A percentile compares a stretch with the other conserved stretches of the same genome.
Conservation (phyloP, 1,140 invertebrate genomes). For the Atta cephalotes region DNA sequence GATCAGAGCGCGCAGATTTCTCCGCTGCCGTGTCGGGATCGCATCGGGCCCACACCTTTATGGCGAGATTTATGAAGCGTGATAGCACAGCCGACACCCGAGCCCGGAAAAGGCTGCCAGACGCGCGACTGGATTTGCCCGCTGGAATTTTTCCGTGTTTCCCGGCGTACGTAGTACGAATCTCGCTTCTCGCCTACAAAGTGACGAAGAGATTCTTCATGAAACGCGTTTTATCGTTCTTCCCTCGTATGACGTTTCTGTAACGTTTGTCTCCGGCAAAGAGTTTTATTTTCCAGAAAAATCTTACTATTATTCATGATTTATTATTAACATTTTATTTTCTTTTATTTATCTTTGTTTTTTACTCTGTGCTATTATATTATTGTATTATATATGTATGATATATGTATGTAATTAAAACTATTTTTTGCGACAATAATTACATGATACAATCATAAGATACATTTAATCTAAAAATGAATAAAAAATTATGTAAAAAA, state of each 20-base stretch:
- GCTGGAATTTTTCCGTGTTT: conserved; percentile 53
- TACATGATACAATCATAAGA: background rate
- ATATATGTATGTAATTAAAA: background rate
- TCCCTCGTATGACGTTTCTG: background rate
- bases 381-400: background rate
- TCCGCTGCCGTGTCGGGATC: conserved; percentile 14
- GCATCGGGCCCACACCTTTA: conserved; percentile 66
- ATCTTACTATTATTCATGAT: background rate
- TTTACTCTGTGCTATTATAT: background rate
- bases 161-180: background rate
- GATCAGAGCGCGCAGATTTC: conserved; percentile 48
- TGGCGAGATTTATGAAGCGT: conserved; percentile 72
- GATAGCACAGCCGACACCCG: conserved; percentile 64
- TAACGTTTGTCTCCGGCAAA: conserved; percentile 13
- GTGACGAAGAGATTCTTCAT: conserved; percentile 47
- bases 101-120: conserved; percentile 49
- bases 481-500: background rate
- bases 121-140: conserved; percentile 57
- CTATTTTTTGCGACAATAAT: background rate
- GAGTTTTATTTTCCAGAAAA: conserved; percentile 22
- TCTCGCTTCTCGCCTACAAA: conserved; percentile 28
- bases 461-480: background rate
- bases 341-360: background rate
- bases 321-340: background rate
- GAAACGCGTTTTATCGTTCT: conserved; percentile 24